Conservation (phyloP, 1,140 invertebrate species). For the Zelostemma sp. region DNA sequence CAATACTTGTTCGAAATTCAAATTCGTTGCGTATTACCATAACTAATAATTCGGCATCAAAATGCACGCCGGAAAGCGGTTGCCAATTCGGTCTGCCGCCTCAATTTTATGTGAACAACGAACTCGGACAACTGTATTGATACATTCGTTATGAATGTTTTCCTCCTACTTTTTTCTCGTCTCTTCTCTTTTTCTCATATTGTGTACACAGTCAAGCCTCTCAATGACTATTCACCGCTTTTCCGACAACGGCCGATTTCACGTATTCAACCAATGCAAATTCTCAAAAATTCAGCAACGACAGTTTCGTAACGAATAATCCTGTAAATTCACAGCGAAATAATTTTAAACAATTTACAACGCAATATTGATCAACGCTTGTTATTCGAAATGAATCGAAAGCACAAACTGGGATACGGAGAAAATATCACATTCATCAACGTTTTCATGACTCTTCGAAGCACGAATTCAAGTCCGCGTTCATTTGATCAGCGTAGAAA, state of each 20-base stretch:
- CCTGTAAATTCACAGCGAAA: conserved; percentile 27
- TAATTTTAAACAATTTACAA: conserved; percentile 23
- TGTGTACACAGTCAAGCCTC: not conserved
- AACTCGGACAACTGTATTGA: conserved; percentile 22
- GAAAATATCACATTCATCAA: too few relatives aligned
- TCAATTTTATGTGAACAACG: conserved; percentile 37
- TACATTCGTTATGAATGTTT: conserved; percentile 41
- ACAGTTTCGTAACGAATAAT: conserved; percentile 15
- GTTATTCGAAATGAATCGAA: conserved; percentile 4
- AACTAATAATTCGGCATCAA: conserved; percentile 45
- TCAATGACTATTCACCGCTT: conserved; percentile 31
- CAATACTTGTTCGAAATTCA: conserved; percentile 31
- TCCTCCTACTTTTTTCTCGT: conserved; percentile 15
- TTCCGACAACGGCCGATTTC: conserved; percentile 32
- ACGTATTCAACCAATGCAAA: conserved; percentile 37
- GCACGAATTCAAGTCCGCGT: too few relatives aligned
- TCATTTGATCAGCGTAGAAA: too few relatives aligned
- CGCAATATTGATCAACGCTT: conserved; percentile 12
- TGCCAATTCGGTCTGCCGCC: conserved; percentile 32
- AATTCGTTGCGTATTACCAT: conserved; percentile 40
- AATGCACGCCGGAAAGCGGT: conserved; percentile 35
- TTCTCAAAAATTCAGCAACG: conserved; percentile 15
- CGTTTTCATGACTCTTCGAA: too few relatives aligned
- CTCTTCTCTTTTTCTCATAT: conserved; percentile 30
- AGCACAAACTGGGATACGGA: too few relatives aligned